Evolutionary conservation across 2,797 vertebrate genomes (phyloP).

Genomic region (Loris lydekkerianus): DNA sequence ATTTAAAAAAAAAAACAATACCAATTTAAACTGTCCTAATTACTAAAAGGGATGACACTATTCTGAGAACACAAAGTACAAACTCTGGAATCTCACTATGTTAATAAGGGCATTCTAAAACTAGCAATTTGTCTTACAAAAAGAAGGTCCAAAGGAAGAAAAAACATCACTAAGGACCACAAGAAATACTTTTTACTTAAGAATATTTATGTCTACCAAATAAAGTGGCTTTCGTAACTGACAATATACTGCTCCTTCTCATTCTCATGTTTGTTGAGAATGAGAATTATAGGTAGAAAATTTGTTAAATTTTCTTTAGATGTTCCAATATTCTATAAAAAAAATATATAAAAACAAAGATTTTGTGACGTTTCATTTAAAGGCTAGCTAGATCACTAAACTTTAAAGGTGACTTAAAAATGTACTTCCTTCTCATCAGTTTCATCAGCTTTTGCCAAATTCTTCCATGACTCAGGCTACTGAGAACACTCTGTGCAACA

Average conservation of each 20-base stretch:
- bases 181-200: slow-evolving; percentile 65
- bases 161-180: slow-evolving; percentile 4
- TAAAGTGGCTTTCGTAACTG: slow-evolving; percentile 43
- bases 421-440: slow-evolving; percentile 64
- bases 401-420: slow-evolving; percentile 84
- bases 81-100: slow-evolving; percentile 32
- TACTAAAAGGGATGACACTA: slow-evolving; percentile 56
- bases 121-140: slow-evolving; percentile 64
- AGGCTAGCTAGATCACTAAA: slow-evolving; percentile 64
- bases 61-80: slow-evolving; percentile 67
- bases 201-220: slow-evolving; percentile 54
- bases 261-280: slow-evolving; percentile 50
- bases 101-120: slow-evolving; percentile 55
- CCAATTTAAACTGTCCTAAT: slow-evolving; percentile 48
- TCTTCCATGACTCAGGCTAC: slow-evolving; percentile 79
- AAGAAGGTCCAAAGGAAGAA: slow-evolving; percentile 11
- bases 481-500: slow-evolving; percentile 76
- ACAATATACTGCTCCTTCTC: slow-evolving; percentile 9
- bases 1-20: slow-evolving; percentile 53
- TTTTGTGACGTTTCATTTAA: slow-evolving; percentile 67
- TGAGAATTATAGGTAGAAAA: slow-evolving; percentile 24
- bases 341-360: slow-evolving; percentile 56
- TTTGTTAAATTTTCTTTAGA: slow-evolving; percentile 45
- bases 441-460: slow-evolving; percentile 83
- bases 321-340: slow-evolving; percentile 46